phyloP scores from a whole-genome alignment of 2,888 invertebrate genomes.

The Pimpla rufipes region DNA sequence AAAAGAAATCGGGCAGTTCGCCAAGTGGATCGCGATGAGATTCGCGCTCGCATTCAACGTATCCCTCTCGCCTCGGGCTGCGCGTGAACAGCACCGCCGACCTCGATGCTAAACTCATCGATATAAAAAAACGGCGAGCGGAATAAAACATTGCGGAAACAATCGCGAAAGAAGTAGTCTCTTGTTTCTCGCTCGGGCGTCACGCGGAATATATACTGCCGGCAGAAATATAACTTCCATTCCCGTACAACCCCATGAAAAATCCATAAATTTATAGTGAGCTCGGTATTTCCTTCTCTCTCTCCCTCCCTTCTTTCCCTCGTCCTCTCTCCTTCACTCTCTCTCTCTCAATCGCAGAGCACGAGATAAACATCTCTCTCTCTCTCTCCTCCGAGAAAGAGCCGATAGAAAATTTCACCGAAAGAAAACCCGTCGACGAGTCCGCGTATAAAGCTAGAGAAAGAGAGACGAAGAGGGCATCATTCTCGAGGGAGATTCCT shows the following conservation, averaged over 20 bases:
- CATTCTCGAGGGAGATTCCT: constrained; percentile 45
- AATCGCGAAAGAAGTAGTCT: constrained; percentile 59
- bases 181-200: constrained; percentile 11
- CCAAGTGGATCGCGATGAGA: neutral
- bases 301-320: no score
- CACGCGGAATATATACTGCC: constrained; percentile 9
- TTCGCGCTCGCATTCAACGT: no score
- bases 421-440: constrained; percentile 52
- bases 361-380: no score
- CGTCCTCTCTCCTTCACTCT: no score
- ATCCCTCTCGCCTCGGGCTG: no score
- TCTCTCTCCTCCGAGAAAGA: constrained; percentile 13
- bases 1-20: neutral
- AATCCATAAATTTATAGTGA: constrained; percentile 66
- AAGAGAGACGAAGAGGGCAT: constrained; percentile 33
- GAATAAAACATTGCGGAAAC: constrained; percentile 57
- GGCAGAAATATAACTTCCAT: constrained; percentile 57
- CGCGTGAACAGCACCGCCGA: neutral
- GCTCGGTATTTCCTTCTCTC: constrained; percentile 41
- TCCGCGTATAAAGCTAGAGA: neutral
- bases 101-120: constrained; percentile 15
- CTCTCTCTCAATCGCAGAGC: neutral
- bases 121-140: constrained; percentile 14
- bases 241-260: constrained; percentile 65
- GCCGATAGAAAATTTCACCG: constrained; percentile 61